Conservation (phyloP, 1,140 invertebrate species). For the Cepaea nemoralis region DNA sequence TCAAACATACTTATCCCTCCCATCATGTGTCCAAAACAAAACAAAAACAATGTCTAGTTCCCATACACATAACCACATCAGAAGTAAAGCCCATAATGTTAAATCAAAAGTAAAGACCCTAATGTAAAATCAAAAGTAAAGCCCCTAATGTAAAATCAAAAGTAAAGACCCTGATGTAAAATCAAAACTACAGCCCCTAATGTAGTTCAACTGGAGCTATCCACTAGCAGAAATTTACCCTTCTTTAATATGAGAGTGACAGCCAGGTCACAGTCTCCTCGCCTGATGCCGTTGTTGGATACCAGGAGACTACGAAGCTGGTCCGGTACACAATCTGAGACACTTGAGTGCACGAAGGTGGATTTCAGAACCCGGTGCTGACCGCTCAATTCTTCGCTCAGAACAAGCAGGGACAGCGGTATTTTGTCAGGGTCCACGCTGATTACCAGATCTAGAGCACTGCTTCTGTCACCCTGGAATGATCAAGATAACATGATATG, state of each 20-base stretch:
- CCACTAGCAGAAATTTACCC: no score
- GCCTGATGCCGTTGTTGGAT: conserved; percentile 49
- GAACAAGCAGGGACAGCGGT: conserved; percentile 79
- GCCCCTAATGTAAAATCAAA: no score
- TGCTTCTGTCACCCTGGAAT: conserved; percentile 70
- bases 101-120: no score
- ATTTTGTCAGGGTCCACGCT: conserved; percentile 78
- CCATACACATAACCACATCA: no score
- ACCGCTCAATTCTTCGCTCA: conserved; percentile 75
- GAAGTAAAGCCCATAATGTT: no score
- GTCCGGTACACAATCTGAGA: conserved; percentile 70
- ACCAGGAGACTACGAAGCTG: conserved; percentile 61
- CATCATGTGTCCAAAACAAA: no score
- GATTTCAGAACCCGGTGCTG: conserved; percentile 74
- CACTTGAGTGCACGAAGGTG: conserved; percentile 78
- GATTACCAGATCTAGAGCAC: conserved; percentile 79
- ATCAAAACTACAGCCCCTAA: no score
- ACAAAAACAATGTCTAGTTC: no score
- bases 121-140: no score
- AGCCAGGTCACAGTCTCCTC: conserved; percentile 72
- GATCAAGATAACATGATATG: background rate
- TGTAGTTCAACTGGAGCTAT: no score
- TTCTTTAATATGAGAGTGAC: conserved; percentile 84
- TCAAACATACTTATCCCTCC: no score
- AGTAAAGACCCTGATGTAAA: no score